Base-by-base conservation (phyloP, 2,888 invertebrate genomes). In the Tetheella fluctuosa region DNA sequence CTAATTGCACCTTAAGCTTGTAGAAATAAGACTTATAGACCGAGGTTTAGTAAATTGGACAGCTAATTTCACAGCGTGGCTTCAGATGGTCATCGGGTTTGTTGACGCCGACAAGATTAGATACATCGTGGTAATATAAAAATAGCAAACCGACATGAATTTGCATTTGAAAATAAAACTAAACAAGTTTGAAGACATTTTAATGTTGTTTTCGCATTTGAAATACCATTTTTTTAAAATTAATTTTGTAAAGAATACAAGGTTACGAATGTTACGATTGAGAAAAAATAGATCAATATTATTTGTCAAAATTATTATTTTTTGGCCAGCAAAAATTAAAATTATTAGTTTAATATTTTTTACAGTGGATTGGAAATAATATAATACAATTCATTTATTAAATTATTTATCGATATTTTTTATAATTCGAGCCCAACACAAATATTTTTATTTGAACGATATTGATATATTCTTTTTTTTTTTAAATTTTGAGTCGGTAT, bases 161-260 rank as follows among this genome's bases (percentile, higher is more conserved):
- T 71, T 73, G 65, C 67, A 68, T 73, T 69, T 73, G 71, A 74
- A 77, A 76, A 76, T 77, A 74, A 70, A 71, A 67, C 59, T 58
- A 69, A 64, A 69, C 68, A 68, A 61, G 65, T 68, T 64, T 65
- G 39, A 58, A 25, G 15, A 58, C 57, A 62, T 60, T 55, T 64
- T 64, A 54, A 63, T 53, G 58, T 67, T 64, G 53, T 59, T 60
- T 64, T 64, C 54, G 42, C 17, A 48, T 58, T 54, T 54, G 52
- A 54, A 54, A 23, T 34, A 25, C 13, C 30, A 52, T 20, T 30
- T 30, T 20, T 17, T 34, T 52, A 4, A 6, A 37, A 20, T 12
- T 1, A 10, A 13, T 0, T 23, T 23, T 20, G 20, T 17, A 48
- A 48, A 42, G 12, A 39, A 12, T 5, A 39, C 5, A 39, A 39